These are phyloP conservation scores for Psilanteris sp. DNA, from an alignment of 1,140 invertebrate species.

Conservation along the genomic window DNA sequence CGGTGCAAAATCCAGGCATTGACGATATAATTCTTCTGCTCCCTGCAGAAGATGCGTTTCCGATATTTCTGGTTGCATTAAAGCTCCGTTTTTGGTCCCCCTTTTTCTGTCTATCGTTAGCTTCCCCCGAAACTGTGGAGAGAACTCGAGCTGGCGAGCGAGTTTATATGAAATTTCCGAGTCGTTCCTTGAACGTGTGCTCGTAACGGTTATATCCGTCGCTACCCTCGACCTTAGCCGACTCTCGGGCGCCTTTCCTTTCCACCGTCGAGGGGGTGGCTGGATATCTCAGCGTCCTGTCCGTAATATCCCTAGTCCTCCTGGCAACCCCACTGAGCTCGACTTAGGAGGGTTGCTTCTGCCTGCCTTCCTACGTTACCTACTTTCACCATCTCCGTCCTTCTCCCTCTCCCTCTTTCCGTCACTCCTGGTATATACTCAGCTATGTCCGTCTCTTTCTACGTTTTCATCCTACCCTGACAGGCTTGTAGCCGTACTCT, in stretches of 20 bases:
- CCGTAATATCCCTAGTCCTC: slow-evolving; percentile 72
- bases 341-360: slow-evolving; percentile 74
- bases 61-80: slow-evolving; percentile 60
- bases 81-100: slow-evolving; percentile 48
- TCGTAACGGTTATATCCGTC: slow-evolving; percentile 72
- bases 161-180: slow-evolving; percentile 60
- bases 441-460: slow-evolving; percentile 37
- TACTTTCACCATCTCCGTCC: slow-evolving; percentile 61
- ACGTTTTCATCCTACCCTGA: slow-evolving; percentile 49
- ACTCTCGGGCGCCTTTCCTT: slow-evolving; percentile 67
- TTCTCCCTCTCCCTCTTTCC: slow-evolving; percentile 65
- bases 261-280: slow-evolving; percentile 61
- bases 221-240: slow-evolving; percentile 68
- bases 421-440: slow-evolving; percentile 53
- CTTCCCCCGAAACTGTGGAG: slow-evolving; percentile 14
- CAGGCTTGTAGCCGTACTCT: slow-evolving; percentile 53
- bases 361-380: slow-evolving; percentile 62
- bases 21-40: slow-evolving; percentile 24
- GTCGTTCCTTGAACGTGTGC: slow-evolving; percentile 68
- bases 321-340: slow-evolving; percentile 67
- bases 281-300: slow-evolving; percentile 75
- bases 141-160: slow-evolving; percentile 27
- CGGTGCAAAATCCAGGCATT: slow-evolving; percentile 18
- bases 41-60: slow-evolving; percentile 57
- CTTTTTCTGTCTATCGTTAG: slow-evolving; percentile 56